Evolutionary conservation across 2,888 invertebrate species (phyloP).

Genomic region (Nowickia ferox): DNA sequence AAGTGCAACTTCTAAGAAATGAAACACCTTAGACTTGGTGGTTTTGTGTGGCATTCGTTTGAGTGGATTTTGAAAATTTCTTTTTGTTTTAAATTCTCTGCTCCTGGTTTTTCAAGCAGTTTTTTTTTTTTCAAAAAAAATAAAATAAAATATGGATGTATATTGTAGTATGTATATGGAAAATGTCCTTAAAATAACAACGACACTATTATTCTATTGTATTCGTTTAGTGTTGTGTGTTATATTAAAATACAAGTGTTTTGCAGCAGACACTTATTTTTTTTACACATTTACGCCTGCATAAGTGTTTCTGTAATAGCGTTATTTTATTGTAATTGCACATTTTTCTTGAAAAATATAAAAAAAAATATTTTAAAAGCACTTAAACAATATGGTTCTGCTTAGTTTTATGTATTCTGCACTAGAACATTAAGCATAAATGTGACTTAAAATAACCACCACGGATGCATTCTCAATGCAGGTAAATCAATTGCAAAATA

Average conservation of each 20-base stretch:
- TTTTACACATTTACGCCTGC: slow-evolving; percentile 3
- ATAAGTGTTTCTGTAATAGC: slow-evolving; percentile 20
- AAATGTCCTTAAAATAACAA: slow-evolving; percentile 33
- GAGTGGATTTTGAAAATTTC: slow-evolving; percentile 50
- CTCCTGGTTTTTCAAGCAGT: slow-evolving; percentile 6
- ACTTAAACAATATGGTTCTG: slow-evolving; percentile 35
- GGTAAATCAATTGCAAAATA: no score
- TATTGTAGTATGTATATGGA: background rate
- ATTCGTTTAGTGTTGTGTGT: background rate
- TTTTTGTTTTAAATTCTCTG: slow-evolving; percentile 13
- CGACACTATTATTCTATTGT: slow-evolving; percentile 17
- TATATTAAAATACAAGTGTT: background rate
- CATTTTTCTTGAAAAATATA: slow-evolving; percentile 1
- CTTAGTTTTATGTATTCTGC: slow-evolving; percentile 26
- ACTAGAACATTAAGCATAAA: slow-evolving; percentile 19
- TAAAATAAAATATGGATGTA: background rate
- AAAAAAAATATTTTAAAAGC: slow-evolving; percentile 10
- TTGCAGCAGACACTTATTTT: background rate
- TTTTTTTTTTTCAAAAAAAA: background rate
- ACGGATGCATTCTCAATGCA: no score
- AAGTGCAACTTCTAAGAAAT: slow-evolving; percentile 33
- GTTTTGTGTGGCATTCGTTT: slow-evolving; percentile 35
- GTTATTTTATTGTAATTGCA: slow-evolving; percentile 23
- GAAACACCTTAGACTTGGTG: slow-evolving; percentile 22
- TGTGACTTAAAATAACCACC: background rate